Evolutionary conservation across 2,888 invertebrate genomes (phyloP).

Genomic region (Strigamia maritima): DNA sequence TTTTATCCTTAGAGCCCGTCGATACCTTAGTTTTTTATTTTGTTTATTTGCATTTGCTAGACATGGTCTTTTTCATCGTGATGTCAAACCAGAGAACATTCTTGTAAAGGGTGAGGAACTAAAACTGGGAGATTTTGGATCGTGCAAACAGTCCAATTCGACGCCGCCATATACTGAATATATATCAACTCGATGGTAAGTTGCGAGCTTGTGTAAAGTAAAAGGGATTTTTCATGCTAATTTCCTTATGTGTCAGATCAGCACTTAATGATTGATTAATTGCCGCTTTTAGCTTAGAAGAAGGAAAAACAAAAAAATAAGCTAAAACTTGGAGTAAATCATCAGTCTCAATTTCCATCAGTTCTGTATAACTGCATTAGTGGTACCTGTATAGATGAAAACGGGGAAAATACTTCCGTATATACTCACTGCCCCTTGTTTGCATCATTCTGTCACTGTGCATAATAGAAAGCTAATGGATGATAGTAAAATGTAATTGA

Average conservation of each 20-base stretch:
- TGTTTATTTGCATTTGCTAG: slow-evolving; percentile 46
- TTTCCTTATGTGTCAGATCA: not conserved
- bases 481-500: not conserved
- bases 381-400: not conserved
- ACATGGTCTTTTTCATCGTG: slow-evolving; percentile 60
- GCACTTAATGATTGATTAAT: not conserved
- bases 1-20: not conserved
- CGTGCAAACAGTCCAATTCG: slow-evolving; percentile 61
- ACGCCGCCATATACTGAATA: slow-evolving; percentile 66
- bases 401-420: not conserved
- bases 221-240: not conserved
- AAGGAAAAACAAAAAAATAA: no score
- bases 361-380: not conserved
- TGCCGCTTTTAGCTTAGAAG: not conserved
- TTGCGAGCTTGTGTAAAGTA: slow-evolving; percentile 22
- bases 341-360: not conserved
- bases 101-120: slow-evolving; percentile 59
- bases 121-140: slow-evolving; percentile 65
- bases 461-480: not conserved
- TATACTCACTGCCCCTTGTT: not conserved
- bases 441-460: not conserved
- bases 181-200: slow-evolving; percentile 67
- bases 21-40: slow-evolving; percentile 16
- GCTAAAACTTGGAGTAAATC: not conserved
- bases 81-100: slow-evolving; percentile 70